Conservation (phyloP, 2,888 invertebrate species). For the Sarcophaga variegata region DNA sequence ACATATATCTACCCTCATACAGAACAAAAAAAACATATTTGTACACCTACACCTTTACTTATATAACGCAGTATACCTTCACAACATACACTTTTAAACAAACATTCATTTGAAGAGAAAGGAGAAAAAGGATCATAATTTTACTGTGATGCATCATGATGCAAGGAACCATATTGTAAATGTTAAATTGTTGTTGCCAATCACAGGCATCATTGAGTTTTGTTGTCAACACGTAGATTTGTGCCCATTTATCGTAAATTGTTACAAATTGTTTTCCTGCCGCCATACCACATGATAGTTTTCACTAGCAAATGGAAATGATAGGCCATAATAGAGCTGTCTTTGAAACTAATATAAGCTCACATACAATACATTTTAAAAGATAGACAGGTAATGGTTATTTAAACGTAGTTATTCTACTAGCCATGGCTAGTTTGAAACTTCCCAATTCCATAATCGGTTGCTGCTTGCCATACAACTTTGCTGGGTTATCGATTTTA, state of each 20-base stretch:
- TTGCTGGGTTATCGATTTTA: no score
- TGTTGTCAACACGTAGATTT: slow-evolving; percentile 58
- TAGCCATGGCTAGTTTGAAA: no score
- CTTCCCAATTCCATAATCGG: no score
- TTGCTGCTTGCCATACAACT: no score
- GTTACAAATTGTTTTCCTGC: slow-evolving; percentile 11
- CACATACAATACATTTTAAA: no score
- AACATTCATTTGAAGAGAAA: background rate
- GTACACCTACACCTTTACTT: no score
- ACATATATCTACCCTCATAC: no score
- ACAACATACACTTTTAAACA: background rate
- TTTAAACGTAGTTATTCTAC: no score
- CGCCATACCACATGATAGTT: background rate
- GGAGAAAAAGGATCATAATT: slow-evolving; percentile 11
- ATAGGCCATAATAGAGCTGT: background rate
- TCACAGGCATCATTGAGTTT: slow-evolving; percentile 56
- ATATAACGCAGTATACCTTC: background rate
- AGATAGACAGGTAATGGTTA: no score
- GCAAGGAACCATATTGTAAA: slow-evolving; percentile 27
- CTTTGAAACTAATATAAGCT: no score
- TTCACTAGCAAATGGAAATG: background rate
- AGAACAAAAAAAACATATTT: no score
- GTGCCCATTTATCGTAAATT: slow-evolving; percentile 31
- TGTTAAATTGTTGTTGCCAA: slow-evolving; percentile 12
- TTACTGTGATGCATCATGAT: slow-evolving; percentile 28